Conservation (phyloP, 64 coral and sea anemone genomes). For the Pocillopora damicornis region DNA sequence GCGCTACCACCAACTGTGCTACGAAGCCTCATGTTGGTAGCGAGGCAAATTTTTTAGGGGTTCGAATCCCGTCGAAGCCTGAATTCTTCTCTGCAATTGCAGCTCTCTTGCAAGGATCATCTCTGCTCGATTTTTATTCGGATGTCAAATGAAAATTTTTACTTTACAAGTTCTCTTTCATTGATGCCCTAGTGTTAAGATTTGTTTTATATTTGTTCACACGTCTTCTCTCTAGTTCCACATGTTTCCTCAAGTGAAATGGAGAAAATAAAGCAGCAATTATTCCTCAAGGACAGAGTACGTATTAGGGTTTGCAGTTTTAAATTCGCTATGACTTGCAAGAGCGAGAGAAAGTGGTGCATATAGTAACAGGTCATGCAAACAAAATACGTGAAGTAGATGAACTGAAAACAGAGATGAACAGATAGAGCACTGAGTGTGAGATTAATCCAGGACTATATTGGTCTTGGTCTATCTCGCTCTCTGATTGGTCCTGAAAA, state of each 20-base stretch:
- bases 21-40: too few relatives aligned
- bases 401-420: not conserved
- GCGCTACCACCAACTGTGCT: too few relatives aligned
- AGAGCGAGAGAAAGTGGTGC: not conserved
- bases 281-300: conserved; percentile 83
- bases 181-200: not conserved
- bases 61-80: too few relatives aligned
- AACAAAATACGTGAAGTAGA: not conserved
- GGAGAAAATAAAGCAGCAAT: conserved; percentile 73
- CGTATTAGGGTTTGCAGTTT: not conserved
- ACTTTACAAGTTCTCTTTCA: not conserved
- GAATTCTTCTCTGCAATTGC: too few relatives aligned
- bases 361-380: not conserved
- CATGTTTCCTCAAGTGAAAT: conserved; percentile 62
- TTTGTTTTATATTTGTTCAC: not conserved
- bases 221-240: not conserved
- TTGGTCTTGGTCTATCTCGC: too few relatives aligned
- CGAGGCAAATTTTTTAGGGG: too few relatives aligned
- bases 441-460: too few relatives aligned
- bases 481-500: too few relatives aligned
- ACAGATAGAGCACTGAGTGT: not conserved
- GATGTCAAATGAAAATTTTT: not conserved
- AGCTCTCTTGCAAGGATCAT: too few relatives aligned
- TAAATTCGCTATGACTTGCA: not conserved
- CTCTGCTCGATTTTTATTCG: not conserved